Conservation (phyloP, 2,113 vertebrate species). For the Amblyornis subalaris region DNA sequence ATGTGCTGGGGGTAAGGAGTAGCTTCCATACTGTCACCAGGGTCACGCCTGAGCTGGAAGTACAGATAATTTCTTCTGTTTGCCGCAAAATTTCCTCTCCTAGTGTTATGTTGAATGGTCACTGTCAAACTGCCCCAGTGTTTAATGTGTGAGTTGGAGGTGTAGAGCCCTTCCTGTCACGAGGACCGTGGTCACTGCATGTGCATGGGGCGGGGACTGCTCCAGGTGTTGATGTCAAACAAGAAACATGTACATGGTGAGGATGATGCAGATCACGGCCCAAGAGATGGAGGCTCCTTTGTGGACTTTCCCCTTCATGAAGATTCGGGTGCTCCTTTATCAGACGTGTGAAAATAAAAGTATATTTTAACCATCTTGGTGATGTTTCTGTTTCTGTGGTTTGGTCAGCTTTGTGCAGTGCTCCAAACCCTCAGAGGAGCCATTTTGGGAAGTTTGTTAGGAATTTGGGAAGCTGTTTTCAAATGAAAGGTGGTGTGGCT, state of each 20-base stretch:
- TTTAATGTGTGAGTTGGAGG: background rate
- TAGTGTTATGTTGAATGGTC: background rate
- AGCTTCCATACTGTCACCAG: background rate
- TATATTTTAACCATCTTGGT: background rate
- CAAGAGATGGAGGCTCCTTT: background rate
- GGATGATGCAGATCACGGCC: background rate
- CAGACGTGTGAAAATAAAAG: background rate
- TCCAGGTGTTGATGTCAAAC: background rate
- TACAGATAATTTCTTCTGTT: background rate
- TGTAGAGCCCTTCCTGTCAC: background rate
- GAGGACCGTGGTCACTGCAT: accelerated
- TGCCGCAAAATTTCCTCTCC: background rate
- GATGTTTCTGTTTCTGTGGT: accelerated
- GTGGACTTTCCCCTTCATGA: background rate
- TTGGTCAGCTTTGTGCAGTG: background rate
- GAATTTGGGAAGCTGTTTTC: background rate
- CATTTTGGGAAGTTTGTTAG: background rate
- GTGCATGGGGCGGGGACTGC: accelerated
- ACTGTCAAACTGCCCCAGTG: background rate
- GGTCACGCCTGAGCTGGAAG: background rate
- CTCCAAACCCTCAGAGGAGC: background rate
- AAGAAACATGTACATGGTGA: accelerated
- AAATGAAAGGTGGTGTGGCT: background rate
- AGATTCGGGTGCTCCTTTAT: background rate
- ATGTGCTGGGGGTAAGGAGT: background rate